phyloP scores from a whole-genome alignment of 2,888 invertebrate genomes.

The Clistopyga incitator region DNA sequence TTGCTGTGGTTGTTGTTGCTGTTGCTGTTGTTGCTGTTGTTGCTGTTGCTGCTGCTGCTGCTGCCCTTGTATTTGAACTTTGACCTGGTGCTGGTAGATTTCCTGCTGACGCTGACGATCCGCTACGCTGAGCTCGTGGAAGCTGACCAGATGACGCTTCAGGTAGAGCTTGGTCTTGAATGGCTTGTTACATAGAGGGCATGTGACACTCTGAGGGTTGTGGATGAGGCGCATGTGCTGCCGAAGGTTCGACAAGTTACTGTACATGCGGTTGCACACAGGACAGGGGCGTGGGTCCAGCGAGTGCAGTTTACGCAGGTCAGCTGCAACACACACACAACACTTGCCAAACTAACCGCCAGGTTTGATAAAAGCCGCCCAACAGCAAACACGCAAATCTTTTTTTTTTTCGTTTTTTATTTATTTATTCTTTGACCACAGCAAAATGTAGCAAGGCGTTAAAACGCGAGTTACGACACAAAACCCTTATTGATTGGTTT shows the following conservation, averaged over 20 bases:
- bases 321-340: constrained; percentile 85
- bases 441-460: constrained; percentile 40
- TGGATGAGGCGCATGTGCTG: constrained; percentile 89
- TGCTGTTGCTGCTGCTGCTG: constrained; percentile 67
- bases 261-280: constrained; percentile 88
- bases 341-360: constrained; percentile 82
- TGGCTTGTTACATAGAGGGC: constrained; percentile 87
- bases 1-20: constrained; percentile 47
- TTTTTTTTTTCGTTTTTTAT: constrained; percentile 27
- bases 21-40: constrained; percentile 69
- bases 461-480: constrained; percentile 27
- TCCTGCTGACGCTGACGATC: constrained; percentile 83
- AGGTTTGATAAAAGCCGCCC: constrained; percentile 58
- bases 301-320: constrained; percentile 85
- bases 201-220: constrained; percentile 87
- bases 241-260: constrained; percentile 88
- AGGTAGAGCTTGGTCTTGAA: constrained; percentile 88
- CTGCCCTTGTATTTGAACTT: constrained; percentile 73
- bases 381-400: constrained; percentile 39
- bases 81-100: constrained; percentile 82
- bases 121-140: constrained; percentile 85
- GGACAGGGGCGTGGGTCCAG: constrained; percentile 87
- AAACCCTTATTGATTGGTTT: constrained; percentile 19
- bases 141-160: constrained; percentile 87
- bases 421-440: constrained; percentile 16